Percentiles rank a stretch among this genome's conserved stretches.
These are phyloP conservation scores for Chymomyza procnemis DNA, from an alignment of 2,888 invertebrate species.

Conservation along the genomic window DNA sequence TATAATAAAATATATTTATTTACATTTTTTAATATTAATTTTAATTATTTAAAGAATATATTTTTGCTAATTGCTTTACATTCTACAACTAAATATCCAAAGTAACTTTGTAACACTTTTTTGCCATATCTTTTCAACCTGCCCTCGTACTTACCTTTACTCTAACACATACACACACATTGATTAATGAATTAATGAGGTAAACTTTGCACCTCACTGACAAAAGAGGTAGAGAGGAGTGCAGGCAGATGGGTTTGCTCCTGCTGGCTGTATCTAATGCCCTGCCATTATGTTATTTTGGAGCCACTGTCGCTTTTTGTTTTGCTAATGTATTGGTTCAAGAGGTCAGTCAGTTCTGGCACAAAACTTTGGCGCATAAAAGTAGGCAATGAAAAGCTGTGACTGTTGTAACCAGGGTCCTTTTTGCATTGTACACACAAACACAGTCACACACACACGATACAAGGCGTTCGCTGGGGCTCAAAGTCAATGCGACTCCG, in stretches of 20 bases:
- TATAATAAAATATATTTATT: no score
- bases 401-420: slow-evolving; percentile 34
- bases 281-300: slow-evolving; percentile 22
- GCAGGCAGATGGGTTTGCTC: slow-evolving; percentile 14
- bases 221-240: slow-evolving; percentile 53
- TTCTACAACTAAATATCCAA: no score
- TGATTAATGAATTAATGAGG: slow-evolving; percentile 71
- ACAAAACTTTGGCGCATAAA: slow-evolving; percentile 54
- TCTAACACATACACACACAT: slow-evolving; percentile 53
- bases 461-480: neutral
- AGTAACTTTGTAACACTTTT: no score
- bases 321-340: slow-evolving; percentile 68
- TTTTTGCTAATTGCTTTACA: no score
- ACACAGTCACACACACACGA: neutral
- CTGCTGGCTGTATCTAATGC: slow-evolving; percentile 44
- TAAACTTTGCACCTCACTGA: slow-evolving; percentile 72
- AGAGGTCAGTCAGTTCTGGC: slow-evolving; percentile 53
- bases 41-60: no score
- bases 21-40: no score
- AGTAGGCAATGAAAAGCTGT: slow-evolving; percentile 47
- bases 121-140: no score
- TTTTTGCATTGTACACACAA: no score
- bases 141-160: no score
- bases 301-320: slow-evolving; percentile 41
- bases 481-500: neutral